Conservation (phyloP, 2,797 vertebrate species). For the Steatocranus sp. region DNA sequence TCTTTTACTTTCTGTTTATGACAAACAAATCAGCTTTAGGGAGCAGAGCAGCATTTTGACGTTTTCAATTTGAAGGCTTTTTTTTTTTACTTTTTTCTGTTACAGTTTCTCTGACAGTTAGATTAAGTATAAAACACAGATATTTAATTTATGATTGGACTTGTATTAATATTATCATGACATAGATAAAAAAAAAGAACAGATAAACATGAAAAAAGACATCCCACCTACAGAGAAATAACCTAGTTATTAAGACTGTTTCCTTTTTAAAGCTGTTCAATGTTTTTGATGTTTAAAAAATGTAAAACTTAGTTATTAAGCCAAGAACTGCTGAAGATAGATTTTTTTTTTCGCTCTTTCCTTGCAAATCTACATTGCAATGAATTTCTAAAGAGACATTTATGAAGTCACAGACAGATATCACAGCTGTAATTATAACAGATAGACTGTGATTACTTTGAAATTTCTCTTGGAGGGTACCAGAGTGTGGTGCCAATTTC, state of each 20-base stretch:
- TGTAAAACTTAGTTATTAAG: background rate
- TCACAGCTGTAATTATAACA: slow-evolving; percentile 35
- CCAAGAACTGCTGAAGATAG: background rate
- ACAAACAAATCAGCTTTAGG: background rate
- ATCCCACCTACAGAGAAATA: slow-evolving; percentile 6
- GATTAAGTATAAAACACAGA: background rate
- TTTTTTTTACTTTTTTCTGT: background rate
- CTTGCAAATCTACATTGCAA: background rate
- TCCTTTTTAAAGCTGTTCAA: background rate
- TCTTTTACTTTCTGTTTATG: background rate
- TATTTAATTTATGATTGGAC: background rate
- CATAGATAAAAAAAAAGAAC: background rate
- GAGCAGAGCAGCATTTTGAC: background rate
- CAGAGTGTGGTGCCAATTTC: background rate
- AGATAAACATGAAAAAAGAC: background rate
- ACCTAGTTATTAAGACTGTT: background rate
- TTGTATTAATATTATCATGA: background rate
- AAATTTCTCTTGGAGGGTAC: slow-evolving; percentile 12
- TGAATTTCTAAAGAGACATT: slow-evolving; percentile 8
- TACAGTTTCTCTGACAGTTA: background rate
- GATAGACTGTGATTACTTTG: slow-evolving; percentile 34
- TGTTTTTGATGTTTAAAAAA: slow-evolving; percentile 23
- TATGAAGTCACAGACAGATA: slow-evolving; percentile 11
- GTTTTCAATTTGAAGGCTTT: background rate
- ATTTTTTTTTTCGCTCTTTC: background rate